Base-by-base conservation (phyloP, 2,113 vertebrate genomes). In the Epinephelus lanceolatus region DNA sequence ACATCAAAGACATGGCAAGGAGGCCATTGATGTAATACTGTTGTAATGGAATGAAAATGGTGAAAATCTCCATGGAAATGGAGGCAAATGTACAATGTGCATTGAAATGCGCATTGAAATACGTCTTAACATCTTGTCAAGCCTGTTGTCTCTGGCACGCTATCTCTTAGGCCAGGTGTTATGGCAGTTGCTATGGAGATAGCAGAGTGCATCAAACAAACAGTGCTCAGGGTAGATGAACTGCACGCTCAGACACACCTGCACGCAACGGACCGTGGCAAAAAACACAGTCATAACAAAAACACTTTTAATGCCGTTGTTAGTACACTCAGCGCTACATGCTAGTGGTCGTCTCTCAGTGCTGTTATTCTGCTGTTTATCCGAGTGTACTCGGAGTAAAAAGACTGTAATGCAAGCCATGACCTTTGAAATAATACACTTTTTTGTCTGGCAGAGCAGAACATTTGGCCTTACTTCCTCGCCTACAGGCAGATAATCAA, bases 371-470 rank as follows among this genome's bases (percentile, higher is more conserved):
- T 5, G 76, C 79, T 89, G 90, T 93, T 95, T 94, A 92, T 91
- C 89, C 45, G 60, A 83, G 85, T 75, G 62, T 49, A 83, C 78
- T 71, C 27, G 52, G 71, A 80, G 85, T 84, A 88, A 92, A 94
- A 87, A 81, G 81, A 78, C 77, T 83, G 85, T 93, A 94, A 95
- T 93, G 87, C 92, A 93, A 85, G 87, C 89, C 84, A 59, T 89
- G 94, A 95, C 94, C 95, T 96, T 95, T 95, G 88, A 94, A 95
- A 95, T 94, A 94, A 95, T 93, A 94, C 81, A 89, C 92, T 94
- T 95, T 94, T 94, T 94, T 92, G 91, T 94, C 91, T 92, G 81
- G 84, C 83, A 81, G 92, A 91, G 90, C 92, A 85, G 93, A 94
- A 94, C 92, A 93, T 95, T 94, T 90, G 87, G 90, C 89, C 79